Conservation (phyloP, 1,140 invertebrate species). For the Drosophila ficusphila region DNA sequence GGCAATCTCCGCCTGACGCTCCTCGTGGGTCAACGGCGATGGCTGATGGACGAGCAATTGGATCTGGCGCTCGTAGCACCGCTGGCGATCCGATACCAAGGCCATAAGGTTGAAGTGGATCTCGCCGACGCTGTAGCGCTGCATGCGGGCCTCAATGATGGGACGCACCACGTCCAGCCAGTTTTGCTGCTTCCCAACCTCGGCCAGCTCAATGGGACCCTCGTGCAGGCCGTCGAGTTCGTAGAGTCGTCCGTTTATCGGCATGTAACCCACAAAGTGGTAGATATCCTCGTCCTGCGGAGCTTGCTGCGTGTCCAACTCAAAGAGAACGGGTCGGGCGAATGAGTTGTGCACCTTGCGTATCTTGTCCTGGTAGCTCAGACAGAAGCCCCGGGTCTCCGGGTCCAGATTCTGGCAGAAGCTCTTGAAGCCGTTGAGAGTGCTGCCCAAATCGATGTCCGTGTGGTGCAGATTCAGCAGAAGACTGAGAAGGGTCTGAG, state of each 20-base stretch:
- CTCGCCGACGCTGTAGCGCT: conserved; percentile 98
- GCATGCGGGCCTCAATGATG: conserved; percentile 96
- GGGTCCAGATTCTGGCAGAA: conserved; percentile 98
- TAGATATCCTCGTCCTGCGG: conserved; percentile 96
- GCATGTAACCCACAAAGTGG: conserved; percentile 98
- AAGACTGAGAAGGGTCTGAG: conserved; percentile 98
- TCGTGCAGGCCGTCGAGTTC: conserved; percentile 98
- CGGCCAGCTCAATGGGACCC: conserved; percentile 95
- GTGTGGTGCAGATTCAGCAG: conserved; percentile 95
- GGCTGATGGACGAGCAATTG: conserved; percentile 86
- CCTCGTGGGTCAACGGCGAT: conserved; percentile 85
- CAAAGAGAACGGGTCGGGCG: conserved; percentile 96
- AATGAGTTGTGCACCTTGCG: conserved; percentile 99
- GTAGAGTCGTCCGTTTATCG: conserved; percentile 96
- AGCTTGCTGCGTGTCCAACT: conserved; percentile 91
- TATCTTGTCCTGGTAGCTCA: conserved; percentile 98
- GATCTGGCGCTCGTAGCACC: conserved; percentile 92
- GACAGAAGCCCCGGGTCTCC: conserved; percentile 95
- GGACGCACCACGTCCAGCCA: conserved; percentile 96
- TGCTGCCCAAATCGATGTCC: conserved; percentile 94
- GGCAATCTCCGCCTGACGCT: conserved; percentile 90
- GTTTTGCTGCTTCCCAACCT: conserved; percentile 90
- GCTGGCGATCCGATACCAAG: conserved; percentile 95
- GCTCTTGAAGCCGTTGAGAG: conserved; percentile 94
- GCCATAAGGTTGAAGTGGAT: conserved; percentile 99